Evolutionary conservation across 2,888 invertebrate genomes (phyloP), one percentile per base, ranked within the genome.

Genomic region (Dichetophora obliterata): DNA sequence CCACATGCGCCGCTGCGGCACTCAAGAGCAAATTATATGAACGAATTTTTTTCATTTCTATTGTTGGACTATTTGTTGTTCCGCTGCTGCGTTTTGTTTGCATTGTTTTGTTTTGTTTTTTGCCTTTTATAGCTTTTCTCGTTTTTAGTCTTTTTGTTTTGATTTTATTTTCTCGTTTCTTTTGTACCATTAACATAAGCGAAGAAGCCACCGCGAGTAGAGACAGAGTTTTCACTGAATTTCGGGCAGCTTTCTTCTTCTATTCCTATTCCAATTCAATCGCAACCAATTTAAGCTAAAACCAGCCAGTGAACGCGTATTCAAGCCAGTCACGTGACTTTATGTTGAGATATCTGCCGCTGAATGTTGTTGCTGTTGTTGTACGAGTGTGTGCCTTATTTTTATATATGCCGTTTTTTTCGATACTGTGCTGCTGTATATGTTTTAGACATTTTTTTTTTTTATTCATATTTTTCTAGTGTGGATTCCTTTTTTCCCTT

Each of bases 131-230:
- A 34, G 3, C 14, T 24, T 59, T 59, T 19, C 5, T 0, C 16
- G 4, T 34, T 34, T n/a, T 34, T 34, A 16, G 14, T 63, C 3
- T 31, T 5, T 9, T 14, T n/a, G n/a, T 63, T 63, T 19, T 63
- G 63, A 14, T 63, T 63, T 34, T 63, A 27, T 63, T 63, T 63
- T 63, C 1, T 6, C 16, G 34, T 63, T 34, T 43, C 31, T 34
- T 63, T 63, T 63, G 63, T n/a, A 34, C 31, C 16, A 63, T 63
- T 63, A 63, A 63, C 34, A 63, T 63, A 63, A 63, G 5, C 43
- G 3, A 43, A 43, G 43, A 43, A 43, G 11, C 4, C 14, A 43
- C 11, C 11, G 43, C 43, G 14, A 43, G 43, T 43, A 43, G 6
- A 43, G 43, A 11, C 43, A 43, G 2, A n/a, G 43, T 43, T 43